Evolutionary conservation across 2,888 invertebrate species (phyloP), one percentile per base, ranked within the genome.

Genomic region (Synergus itoensis): DNA sequence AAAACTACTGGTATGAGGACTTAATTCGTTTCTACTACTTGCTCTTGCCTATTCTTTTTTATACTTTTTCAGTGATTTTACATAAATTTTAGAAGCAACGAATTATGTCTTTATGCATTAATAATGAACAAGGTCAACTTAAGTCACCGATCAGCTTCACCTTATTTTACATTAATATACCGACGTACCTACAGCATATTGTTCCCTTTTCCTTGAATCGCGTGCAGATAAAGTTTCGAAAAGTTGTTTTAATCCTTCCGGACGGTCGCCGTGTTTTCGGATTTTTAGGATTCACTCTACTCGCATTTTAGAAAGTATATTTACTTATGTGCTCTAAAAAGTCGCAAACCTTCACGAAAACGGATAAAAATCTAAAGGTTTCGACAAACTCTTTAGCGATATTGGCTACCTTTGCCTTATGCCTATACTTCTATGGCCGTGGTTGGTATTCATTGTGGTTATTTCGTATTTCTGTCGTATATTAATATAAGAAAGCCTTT

Each of bases 381-480:
- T 83, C 78, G 18, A 79, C 43, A 79, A 79, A 76, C 76, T 82
- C 79, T 80, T 79, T 67, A 80, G 76, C 81, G 77, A 83, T 82
- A 86, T 86, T 87, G 87, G 87, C 88, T 89, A 88, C 85, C 87
- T 89, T 83, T 88, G 87, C 87, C 88, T 89, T 86, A 87, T 84
- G 85, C 85, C 87, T 87, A 86, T 88, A 87, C 84, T 84, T 87
- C 82, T 88, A 85, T 83, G 84, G 84, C 82, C 87, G 85, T 85
- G 83, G 83, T 89, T 86, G 88, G 85, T 82, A 86, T 81, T 84
- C 79, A 63, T 69, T 28, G 48, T 75, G 77, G 82, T 83, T 82
- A 84, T 77, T 84, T 83, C 83, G 83, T 85, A 85, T 84, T 86
- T 82, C 77, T 76, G 43, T 81, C 53, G 57, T 73, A 80, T 73